phyloP scores from a whole-genome alignment of 2,797 vertebrate species.

The Decapterus maruadsi region DNA sequence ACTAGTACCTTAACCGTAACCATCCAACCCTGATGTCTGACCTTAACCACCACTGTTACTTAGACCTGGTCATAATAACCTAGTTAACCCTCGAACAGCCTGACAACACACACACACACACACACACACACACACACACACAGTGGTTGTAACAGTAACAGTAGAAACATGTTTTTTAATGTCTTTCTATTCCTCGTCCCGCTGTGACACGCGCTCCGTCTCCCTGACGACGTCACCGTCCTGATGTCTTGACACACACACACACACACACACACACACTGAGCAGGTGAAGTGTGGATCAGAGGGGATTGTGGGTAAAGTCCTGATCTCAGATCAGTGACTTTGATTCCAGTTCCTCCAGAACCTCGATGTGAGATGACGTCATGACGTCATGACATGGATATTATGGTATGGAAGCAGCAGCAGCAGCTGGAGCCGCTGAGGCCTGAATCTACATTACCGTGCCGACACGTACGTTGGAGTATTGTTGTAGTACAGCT shows the following conservation, averaged over 20 bases:
- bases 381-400: neutral
- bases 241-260: constrained; percentile 26
- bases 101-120: too few species aligned
- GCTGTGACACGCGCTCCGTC: constrained; percentile 25
- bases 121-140: neutral
- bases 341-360: constrained; percentile 11
- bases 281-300: too few species aligned
- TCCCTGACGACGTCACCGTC: constrained; percentile 16
- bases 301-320: neutral
- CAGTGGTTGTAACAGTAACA: neutral
- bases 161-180: neutral
- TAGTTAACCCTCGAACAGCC: too few species aligned
- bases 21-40: too few species aligned
- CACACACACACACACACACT: too few species aligned
- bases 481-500: too few species aligned
- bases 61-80: too few species aligned
- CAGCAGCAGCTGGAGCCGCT: neutral
- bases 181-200: constrained; percentile 16
- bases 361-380: neutral
- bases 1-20: too few species aligned
- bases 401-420: neutral
- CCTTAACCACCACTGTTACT: too few species aligned
- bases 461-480: too few species aligned
- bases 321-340: too few species aligned
- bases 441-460: neutral